Conservation (phyloP, 2,113 vertebrate genomes). For the Petrocephalus microphthalmus region DNA sequence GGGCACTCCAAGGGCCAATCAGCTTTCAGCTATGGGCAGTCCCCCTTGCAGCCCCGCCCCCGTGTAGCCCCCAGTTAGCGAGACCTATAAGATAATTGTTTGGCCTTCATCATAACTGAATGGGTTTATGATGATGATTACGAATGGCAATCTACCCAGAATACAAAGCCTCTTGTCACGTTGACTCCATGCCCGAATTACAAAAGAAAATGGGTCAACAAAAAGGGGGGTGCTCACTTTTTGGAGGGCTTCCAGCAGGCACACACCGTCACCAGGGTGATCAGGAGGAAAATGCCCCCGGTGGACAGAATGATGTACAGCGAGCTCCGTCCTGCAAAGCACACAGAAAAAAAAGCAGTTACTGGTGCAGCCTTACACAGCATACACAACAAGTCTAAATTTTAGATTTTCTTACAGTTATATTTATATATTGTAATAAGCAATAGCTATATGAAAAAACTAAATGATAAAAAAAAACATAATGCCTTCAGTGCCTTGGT, state of each 20-base stretch:
- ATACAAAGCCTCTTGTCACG: not conserved
- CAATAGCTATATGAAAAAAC: not conserved
- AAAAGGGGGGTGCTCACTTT: conserved; percentile 60
- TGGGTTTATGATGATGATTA: not conserved
- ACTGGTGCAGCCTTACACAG: not conserved
- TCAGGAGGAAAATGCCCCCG: conserved; percentile 90
- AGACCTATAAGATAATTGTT: not conserved
- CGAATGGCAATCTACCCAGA: not conserved
- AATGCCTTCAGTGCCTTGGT: not conserved
- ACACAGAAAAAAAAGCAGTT: not conserved
- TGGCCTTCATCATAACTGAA: not conserved
- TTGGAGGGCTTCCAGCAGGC: conserved; percentile 97
- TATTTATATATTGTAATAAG: not conserved
- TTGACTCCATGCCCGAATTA: not conserved
- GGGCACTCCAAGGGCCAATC: not conserved
- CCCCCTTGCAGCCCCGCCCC: not conserved
- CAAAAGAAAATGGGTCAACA: not conserved
- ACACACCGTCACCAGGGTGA: conserved; percentile 94
- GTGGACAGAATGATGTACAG: conserved; percentile 97
- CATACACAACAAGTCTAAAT: not conserved
- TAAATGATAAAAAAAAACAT: not conserved
- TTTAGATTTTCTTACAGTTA: not conserved
- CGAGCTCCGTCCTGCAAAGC: conserved; percentile 78
- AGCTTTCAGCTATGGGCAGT: not conserved
- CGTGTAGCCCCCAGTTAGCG: not conserved